Evolutionary conservation across 2,888 invertebrate genomes (phyloP), one percentile per base, ranked within the genome.

Genomic region (Microctonus aethiopoides): DNA sequence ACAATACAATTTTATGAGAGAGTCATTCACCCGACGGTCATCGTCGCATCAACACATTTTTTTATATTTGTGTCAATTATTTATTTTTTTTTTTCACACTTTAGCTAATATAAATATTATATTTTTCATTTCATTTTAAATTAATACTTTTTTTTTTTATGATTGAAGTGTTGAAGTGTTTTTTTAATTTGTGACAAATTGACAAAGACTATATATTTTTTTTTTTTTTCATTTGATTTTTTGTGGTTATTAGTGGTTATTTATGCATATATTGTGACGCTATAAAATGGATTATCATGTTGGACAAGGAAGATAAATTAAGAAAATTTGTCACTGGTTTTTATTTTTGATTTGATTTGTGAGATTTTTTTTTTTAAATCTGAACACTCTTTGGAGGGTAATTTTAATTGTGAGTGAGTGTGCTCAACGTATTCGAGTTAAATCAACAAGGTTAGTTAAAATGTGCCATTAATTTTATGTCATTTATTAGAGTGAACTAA

Each of bases 21-120:
- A 82, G 83, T 83, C 83, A 83, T 83, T 83, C 83, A 83, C 83
- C 83, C 81, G 81, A 80, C 82, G 81, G 83, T 81, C 82, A 82
- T 81, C 83, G 79, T 65, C 78, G 81, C 77, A 79, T 78, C 79
- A 79, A 78, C 79, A 77, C 69, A 67, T 68, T 68, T 51, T 10
- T 57, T 67, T 70, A 22, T 59, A 36, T 5, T 24, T 36, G 20
- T 52, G 22, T 26, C 41, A 41, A 29, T 69, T 52, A 36, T 32
- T 39, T 24, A 56, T 54, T 6, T 24, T 29, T 54, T 63, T 16
- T 61, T 24, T 10, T 26, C 7, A 24, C n/a, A 1, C 5, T 63
- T 46, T 2, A 26, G 26, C 32, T 20, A 46, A n/a, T 7, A 20
- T 46, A 7, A 26, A 24, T 11, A n/a, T 26, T 26, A 26, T 2